Evolutionary conservation across 1,140 invertebrate genomes (phyloP).

Genomic region (Drosophila nigrodunni): DNA sequence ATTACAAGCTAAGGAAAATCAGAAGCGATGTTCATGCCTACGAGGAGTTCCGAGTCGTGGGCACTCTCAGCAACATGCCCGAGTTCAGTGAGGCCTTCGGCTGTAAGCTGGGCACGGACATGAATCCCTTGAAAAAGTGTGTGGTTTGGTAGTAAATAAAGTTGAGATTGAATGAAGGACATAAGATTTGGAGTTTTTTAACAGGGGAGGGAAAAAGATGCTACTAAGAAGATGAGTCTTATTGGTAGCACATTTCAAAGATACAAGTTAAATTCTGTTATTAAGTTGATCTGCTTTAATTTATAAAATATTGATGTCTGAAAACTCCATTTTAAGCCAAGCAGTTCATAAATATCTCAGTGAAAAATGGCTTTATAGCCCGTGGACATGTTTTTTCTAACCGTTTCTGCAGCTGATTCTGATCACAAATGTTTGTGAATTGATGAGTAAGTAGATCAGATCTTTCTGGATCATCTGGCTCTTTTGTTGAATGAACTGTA

Average conservation of each 20-base stretch:
- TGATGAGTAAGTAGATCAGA: too few relatives aligned
- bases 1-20: conserved; percentile 68
- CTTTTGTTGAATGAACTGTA: too few relatives aligned
- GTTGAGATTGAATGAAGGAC: neutral
- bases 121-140: conserved; percentile 90
- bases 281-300: too few relatives aligned
- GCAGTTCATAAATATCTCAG: too few relatives aligned
- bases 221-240: too few relatives aligned
- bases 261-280: too few relatives aligned
- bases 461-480: too few relatives aligned
- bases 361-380: neutral
- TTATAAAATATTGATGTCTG: too few relatives aligned
- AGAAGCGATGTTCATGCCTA: conserved; percentile 77
- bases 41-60: conserved; percentile 87
- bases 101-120: conserved; percentile 86
- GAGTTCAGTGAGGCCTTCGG: conserved; percentile 88
- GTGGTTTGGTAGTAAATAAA: conserved; percentile 72
- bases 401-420: too few relatives aligned
- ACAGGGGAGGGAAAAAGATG: neutral
- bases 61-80: conserved; percentile 88
- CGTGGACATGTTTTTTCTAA: neutral
- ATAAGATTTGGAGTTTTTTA: neutral
- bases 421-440: too few relatives aligned
- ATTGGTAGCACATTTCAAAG: too few relatives aligned
- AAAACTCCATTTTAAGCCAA: too few relatives aligned